Conservation (phyloP, 1,140 invertebrate genomes). For the Apis florea region DNA sequence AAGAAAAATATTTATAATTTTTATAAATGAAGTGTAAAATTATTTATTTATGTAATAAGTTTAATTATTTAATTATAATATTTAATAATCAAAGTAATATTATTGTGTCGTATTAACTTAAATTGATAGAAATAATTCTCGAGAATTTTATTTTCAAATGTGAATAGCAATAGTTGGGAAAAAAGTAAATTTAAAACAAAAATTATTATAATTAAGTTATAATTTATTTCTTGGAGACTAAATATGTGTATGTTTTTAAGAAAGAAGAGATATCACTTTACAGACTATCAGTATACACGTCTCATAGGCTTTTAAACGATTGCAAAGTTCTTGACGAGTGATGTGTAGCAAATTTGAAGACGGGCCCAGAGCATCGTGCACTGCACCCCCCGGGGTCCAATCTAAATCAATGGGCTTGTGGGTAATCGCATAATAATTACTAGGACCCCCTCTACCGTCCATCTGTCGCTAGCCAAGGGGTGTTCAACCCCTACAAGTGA, state of each 20-base stretch:
- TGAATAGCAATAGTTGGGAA: no score
- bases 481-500: slow-evolving; percentile 65
- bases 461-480: slow-evolving; percentile 76
- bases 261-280: neutral
- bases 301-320: neutral
- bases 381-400: slow-evolving; percentile 71
- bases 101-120: no score
- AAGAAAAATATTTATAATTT: no score
- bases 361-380: slow-evolving; percentile 44
- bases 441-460: slow-evolving; percentile 75
- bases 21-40: no score
- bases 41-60: no score
- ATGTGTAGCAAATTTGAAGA: slow-evolving; percentile 58
- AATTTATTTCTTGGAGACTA: neutral
- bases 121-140: no score
- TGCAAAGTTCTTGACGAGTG: slow-evolving; percentile 29
- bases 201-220: neutral
- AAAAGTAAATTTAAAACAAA: no score
- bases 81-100: no score
- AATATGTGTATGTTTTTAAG: no score
- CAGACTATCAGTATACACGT: neutral
- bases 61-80: no score
- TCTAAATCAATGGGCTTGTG: slow-evolving; percentile 81
- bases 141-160: no score
- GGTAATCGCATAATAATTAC: slow-evolving; percentile 81